Base-by-base conservation (phyloP, 1,140 invertebrate genomes). In the Drosophila watanabei region DNA sequence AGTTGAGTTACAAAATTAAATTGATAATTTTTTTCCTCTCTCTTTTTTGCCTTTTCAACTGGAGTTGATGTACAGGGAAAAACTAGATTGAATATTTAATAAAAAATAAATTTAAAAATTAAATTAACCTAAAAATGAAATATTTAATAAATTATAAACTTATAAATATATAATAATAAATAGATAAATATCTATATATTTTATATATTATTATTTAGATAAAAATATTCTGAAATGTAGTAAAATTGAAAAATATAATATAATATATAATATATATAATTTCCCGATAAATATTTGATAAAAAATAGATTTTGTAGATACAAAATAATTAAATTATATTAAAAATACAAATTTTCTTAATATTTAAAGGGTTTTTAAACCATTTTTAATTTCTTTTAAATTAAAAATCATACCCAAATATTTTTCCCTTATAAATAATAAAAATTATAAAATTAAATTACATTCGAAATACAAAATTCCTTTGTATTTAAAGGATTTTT, bases 1-100 rank as follows among this genome's bases (percentile, higher is more conserved):
- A 90, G 86, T 90, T 90, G 79, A 90, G 86, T 90, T 90, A 90
- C 86, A 90, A 90, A 90, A 90, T 90, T 90, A 90, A 90, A 90
- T 90, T 90, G 86, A 90, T 90, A 89, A 90, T 82, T 86, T 90
- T 88, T 82, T 82, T 28, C 24, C 33, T 24, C 33, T 20, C 24
- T 63, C 51, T 69, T 70, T 49, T 65, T 46, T 41, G 63, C 63
- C 37, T 33, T 32, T 33, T 56, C 39, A 69, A 69, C 54, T 60
- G 52, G 20, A 66, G 37, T 45, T 51, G 43, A 18, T 68, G 35
- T 37, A 39, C 43, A 11, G 18, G 0, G 13, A 64, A 41, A 43
- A 33, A 58, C 7, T 4, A 11, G 5, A 18, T 37, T 24, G 8
- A 16, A 5, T n/a, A 57, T n/a, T 4, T 39, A 4, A n/a, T n/a